These are phyloP conservation scores for Selene dorsalis DNA, from an alignment of 2,797 vertebrate species.

Conservation along the genomic window DNA sequence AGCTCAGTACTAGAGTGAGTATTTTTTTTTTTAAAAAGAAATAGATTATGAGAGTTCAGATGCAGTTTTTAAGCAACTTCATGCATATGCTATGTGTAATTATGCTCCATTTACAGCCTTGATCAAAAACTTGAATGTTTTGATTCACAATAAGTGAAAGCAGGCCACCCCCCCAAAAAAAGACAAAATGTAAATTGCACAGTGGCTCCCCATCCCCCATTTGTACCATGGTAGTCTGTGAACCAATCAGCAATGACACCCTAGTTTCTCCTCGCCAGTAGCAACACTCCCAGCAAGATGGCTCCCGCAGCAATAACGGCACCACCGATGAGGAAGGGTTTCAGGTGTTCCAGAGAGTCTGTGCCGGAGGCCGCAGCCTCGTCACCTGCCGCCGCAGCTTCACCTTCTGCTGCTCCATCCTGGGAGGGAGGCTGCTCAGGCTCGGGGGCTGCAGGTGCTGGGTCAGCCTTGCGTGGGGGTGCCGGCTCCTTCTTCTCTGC, in stretches of 20 bases:
- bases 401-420: slow-evolving; percentile 79
- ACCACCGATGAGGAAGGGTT: slow-evolving; percentile 86
- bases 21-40: slow-evolving; percentile 35
- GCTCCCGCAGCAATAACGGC: slow-evolving; percentile 84
- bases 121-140: slow-evolving; percentile 59
- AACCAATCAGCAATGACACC: slow-evolving; percentile 67
- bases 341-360: slow-evolving; percentile 86
- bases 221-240: slow-evolving; percentile 74
- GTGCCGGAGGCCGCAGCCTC: slow-evolving; percentile 76
- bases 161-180: slow-evolving; percentile 40
- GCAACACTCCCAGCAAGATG: slow-evolving; percentile 83
- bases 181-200: slow-evolving; percentile 60
- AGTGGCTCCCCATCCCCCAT: slow-evolving; percentile 69
- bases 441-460: slow-evolving; percentile 74
- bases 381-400: slow-evolving; percentile 70
- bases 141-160: slow-evolving; percentile 72
- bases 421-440: slow-evolving; percentile 74
- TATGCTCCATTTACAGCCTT: slow-evolving; percentile 68
- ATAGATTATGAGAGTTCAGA: slow-evolving; percentile 56
- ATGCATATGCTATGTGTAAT: slow-evolving; percentile 73
- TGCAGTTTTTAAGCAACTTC: slow-evolving; percentile 64
- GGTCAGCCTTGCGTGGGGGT: slow-evolving; percentile 76
- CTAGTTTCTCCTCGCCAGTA: slow-evolving; percentile 85
- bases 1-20: slow-evolving; percentile 37
- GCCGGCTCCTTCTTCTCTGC: slow-evolving; percentile 81